phyloP scores from a whole-genome alignment of 1,140 invertebrate genomes.

The Arctopsyche grandis region DNA sequence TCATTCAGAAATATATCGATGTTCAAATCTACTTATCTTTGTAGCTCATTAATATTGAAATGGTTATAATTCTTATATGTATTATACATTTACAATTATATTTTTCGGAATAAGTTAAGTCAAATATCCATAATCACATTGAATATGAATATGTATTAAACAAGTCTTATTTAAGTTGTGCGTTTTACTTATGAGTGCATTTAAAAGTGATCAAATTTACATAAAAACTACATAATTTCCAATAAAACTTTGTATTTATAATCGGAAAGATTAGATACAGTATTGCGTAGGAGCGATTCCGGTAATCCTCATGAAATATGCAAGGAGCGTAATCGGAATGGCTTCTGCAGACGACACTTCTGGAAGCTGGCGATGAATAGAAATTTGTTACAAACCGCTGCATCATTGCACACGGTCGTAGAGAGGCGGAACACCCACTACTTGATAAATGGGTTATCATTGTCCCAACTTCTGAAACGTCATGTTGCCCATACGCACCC shows the following conservation, averaged over 20 bases:
- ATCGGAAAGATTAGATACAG: neutral
- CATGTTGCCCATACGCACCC: neutral
- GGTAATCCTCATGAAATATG: neutral
- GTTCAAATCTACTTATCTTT: too few species aligned
- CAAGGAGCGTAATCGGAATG: neutral
- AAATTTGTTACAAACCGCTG: slow-evolving; percentile 18
- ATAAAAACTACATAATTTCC: too few species aligned
- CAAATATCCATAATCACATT: too few species aligned
- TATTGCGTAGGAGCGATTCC: neutral
- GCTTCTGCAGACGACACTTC: slow-evolving; percentile 4
- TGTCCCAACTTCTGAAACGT: neutral
- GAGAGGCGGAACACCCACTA: neutral
- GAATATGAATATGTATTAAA: too few species aligned
- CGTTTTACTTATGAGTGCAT: too few species aligned
- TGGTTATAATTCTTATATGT: too few species aligned
- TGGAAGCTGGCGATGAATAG: neutral
- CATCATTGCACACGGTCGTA: slow-evolving; percentile 11
- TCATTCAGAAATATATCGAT: too few species aligned
- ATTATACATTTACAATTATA: too few species aligned
- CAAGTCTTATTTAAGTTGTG: too few species aligned
- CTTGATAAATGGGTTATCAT: slow-evolving; percentile 24
- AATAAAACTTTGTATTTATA: neutral
- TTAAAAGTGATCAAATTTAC: too few species aligned
- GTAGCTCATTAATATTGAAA: too few species aligned
- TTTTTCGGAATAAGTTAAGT: too few species aligned